Conservation (phyloP, 2,797 vertebrate genomes). For the Carduelis carduelis region DNA sequence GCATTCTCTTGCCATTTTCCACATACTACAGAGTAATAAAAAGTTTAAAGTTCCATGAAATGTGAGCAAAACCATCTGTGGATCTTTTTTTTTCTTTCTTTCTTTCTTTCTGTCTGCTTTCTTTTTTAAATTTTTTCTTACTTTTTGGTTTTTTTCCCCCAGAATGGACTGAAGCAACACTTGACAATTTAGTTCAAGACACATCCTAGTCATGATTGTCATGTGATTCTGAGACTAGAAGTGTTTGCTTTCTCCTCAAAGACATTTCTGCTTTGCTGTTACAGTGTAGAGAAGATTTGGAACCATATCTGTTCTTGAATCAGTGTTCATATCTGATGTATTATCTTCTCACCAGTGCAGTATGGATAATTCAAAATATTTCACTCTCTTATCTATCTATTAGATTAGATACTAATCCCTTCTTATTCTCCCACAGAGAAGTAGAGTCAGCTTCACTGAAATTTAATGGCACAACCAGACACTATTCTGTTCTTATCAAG, state of each 20-base stretch:
- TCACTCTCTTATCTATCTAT: not conserved
- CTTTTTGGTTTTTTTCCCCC: rapidly evolving
- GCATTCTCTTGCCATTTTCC: not conserved
- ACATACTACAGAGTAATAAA: not conserved
- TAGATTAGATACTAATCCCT: not conserved
- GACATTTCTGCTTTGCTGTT: not conserved
- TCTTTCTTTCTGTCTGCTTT: no score
- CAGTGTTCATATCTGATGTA: not conserved
- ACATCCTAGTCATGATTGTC: not conserved
- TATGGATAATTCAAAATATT: not conserved
- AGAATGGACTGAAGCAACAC: not conserved
- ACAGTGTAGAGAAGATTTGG: not conserved
- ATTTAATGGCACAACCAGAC: not conserved
- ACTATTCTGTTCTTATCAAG: not conserved
- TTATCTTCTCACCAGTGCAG: not conserved
- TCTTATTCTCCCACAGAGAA: not conserved
- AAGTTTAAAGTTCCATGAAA: not conserved
- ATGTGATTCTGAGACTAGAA: not conserved
- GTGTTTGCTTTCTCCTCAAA: not conserved
- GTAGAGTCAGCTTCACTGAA: rapidly evolving
- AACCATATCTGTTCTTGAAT: not conserved
- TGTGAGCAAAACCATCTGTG: not conserved
- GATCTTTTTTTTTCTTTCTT: rapidly evolving
- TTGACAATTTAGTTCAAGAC: not conserved
- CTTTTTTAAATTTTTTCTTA: not conserved